Base-by-base conservation (phyloP, 2,113 vertebrate species). In the Melozone crissalis region DNA sequence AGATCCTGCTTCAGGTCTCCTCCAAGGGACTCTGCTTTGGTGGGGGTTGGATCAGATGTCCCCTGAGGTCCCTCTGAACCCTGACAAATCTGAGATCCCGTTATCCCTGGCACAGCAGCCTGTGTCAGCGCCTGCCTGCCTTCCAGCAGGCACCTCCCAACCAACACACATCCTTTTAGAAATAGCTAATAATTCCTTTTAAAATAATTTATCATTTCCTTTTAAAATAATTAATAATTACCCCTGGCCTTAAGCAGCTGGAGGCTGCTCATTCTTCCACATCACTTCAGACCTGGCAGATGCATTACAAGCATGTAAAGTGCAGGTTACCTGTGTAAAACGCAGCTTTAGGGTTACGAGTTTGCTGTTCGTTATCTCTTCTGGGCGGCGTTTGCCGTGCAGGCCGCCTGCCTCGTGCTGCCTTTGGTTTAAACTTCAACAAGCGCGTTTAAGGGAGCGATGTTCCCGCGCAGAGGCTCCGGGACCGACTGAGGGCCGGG, bases 381-480 rank as follows among this genome's bases (percentile, higher is more conserved):
- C 11, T 21, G 52, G 24, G 22, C 28, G 83, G 2, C 11, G 17
- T 5, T 52, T 47, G 5, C 44, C 13, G 8, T 15, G 30, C 44
- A 51, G 5, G 5, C 13, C 4, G 6, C 19, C 10, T 9, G 33
- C 66, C 11, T 30, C 15, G 7, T 4, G 3, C 51, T 5, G 17
- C 3, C 16, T 28, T 41, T 13, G 18, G 8, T 68, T 77, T 44
- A 28, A 37, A 18, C 7, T 8, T 27, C 18, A 26, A 18, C 6
- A 22, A 33, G 4, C 1, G 9, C 1, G 6, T 10, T 18, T 68
- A 3, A 18, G 0, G 0, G 0, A 47, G 3, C 0, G 13, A 5
- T 0, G 5, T 1, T 20, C 0, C 49, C 5, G 1, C 41, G 1
- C 66, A 0, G 2, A 35, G 0, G 7, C 58, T 31, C 66, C 24